A percentile compares a stretch with the other conserved stretches of the same genome.
Conservation (phyloP, 2,113 vertebrate species). For the Recurvirostra avosetta region DNA sequence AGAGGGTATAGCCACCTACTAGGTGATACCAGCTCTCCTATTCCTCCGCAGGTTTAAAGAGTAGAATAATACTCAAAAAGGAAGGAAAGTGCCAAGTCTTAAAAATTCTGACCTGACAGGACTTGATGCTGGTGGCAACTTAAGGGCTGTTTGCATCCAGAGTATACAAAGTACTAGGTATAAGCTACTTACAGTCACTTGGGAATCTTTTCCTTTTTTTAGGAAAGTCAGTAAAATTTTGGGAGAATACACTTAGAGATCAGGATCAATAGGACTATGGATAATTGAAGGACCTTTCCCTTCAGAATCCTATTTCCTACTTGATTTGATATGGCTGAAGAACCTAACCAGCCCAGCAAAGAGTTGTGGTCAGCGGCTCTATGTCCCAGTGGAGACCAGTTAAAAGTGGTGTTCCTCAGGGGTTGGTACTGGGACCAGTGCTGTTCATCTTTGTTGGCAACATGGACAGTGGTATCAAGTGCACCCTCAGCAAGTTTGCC, state of each 20-base stretch:
- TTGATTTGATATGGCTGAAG: neutral
- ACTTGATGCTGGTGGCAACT: neutral
- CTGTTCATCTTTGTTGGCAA: too few species aligned
- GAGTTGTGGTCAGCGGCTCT: too few species aligned
- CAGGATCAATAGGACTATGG: neutral
- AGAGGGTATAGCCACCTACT: neutral
- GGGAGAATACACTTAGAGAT: neutral
- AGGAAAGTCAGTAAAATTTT: neutral
- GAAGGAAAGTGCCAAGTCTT: neutral
- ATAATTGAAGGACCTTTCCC: neutral
- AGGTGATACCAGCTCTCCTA: neutral
- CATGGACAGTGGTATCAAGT: too few species aligned
- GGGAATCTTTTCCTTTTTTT: neutral
- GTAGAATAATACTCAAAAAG: neutral
- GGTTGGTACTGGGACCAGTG: too few species aligned
- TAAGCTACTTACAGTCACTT: too few species aligned
- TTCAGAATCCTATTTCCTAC: neutral
- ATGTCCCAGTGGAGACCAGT: too few species aligned
- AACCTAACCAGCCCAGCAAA: neutral
- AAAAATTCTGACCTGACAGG: neutral
- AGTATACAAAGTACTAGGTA: neutral
- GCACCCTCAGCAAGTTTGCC: too few species aligned
- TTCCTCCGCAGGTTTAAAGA: neutral
- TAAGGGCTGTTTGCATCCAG: neutral
- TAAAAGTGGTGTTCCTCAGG: too few species aligned